Evolutionary conservation across 1,140 invertebrate genomes (phyloP), one percentile per base, ranked within the genome.

Genomic region (Drosophila chauvacae): DNA sequence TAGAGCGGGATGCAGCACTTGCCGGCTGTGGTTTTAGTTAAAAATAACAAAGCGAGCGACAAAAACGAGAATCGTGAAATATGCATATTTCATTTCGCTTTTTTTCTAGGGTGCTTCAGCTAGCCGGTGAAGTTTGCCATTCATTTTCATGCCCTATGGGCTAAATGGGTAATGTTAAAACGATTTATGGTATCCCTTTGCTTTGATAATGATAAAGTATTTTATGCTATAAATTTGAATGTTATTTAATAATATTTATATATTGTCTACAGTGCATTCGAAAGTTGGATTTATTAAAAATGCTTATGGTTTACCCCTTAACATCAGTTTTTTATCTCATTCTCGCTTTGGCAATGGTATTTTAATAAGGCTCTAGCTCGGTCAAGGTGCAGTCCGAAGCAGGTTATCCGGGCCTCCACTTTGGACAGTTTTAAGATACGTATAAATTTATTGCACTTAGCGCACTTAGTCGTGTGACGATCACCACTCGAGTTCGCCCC

Each of bases 1-100:
- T 18, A 26, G 48, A 50, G 57, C 7, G 37, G 30, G n/a, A 30
- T n/a, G 42, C n/a, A 37, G 47, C 55, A 39, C 37, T 56, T 63
- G 75, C 64, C 76, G 74, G 75, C 59, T 78, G 74, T 78, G 64
- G 76, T 78, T 78, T 77, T 70, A 79, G 75, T 63, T 78, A 79
- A 78, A 78, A 78, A 79, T 78, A 78, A 78, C 59, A 79, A 37
- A 73, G 50, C 63, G 50, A 72, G 41, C 76, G 58, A 78, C 75
- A 78, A 78, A 78, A 78, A 51, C 20, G 37, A 70, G 37, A 37
- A 42, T 61, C 30, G 35, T 70, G 64, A 69, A 78, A 78, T 72
- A 68, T 69, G 58, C 69, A 51, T 77, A 77, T 77, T 69, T 77
- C 39, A 77, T 69, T 61, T 77, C 16, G 9, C 50, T 41, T n/a